Evolutionary conservation across 2,113 vertebrate genomes (phyloP), one percentile per base, ranked within the genome.

Genomic region (Tachysurus fulvidraco): DNA sequence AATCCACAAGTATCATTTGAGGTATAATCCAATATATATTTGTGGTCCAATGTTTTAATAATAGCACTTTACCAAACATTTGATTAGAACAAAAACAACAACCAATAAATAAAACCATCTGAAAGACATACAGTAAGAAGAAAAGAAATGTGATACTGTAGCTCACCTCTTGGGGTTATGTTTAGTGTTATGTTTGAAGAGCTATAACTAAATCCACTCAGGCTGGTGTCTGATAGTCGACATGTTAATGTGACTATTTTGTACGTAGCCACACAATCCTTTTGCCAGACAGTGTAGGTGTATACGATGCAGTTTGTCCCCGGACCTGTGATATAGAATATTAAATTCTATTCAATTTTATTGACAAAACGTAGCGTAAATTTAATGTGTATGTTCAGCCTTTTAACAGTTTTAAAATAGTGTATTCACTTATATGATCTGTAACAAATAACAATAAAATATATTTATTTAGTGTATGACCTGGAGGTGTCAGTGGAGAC

Each of bases 201-300:
- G 88, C 85, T 83, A 12, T 89, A 89, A 28, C 13, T n/a, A 7
- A 81, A 73, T 0, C 1, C 0, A 17, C 41, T 46, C 5, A 54
- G 19, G 9, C 21, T 86, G 21, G n/a, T 0, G 17, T 62, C n/a
- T 65, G 64, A 86, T 80, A 85, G 81, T 28, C 59, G 88, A 74
- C 88, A 89, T 64, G 65, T 86, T 19, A 86, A 89, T 41, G 16
- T 81, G 25, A 80, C 28, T 10, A 21, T 41, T 25, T 25, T 54
- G 50, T 79, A 60, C 23, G 1, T 28, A 25, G 46, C 23, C 14
- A 28, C 30, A 86, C 88, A 89, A 62, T 80, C 57, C 21, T 5
- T 10, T 0, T 54, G 79, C 65, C 5, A 14, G 5, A 67, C 19
- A 41, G 28, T 13, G 12, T 84, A 79, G 23, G 62, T 73, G 23